Evolutionary conservation across 1,140 invertebrate genomes (phyloP).

Genomic region (Leucophenga varia): DNA sequence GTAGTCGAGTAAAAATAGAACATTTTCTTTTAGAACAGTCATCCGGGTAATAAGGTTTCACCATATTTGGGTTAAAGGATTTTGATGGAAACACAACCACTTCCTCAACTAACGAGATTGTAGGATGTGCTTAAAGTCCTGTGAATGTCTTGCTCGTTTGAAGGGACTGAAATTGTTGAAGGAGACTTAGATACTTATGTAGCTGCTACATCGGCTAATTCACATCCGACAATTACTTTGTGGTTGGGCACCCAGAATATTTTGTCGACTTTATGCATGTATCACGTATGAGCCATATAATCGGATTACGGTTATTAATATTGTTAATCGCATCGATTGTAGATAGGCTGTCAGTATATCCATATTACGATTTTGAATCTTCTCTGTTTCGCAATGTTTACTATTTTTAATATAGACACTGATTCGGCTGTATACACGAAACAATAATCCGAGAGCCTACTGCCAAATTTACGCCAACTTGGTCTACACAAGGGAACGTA

Average conservation of each 20-base stretch:
- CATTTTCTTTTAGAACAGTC: background rate
- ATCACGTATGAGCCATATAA: too few relatives aligned
- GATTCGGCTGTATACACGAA: background rate
- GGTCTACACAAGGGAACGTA: too few relatives aligned
- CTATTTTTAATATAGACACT: background rate
- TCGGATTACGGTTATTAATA: background rate
- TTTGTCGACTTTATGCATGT: too few relatives aligned
- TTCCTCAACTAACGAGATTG: background rate
- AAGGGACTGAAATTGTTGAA: too few relatives aligned
- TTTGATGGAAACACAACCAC: background rate
- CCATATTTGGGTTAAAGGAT: background rate
- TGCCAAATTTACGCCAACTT: too few relatives aligned
- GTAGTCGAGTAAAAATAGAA: background rate
- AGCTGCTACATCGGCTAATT: background rate
- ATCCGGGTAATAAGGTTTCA: too few relatives aligned
- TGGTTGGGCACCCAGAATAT: too few relatives aligned
- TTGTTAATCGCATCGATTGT: background rate
- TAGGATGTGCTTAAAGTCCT: background rate
- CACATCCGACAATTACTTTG: background rate
- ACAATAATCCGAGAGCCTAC: background rate
- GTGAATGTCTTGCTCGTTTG: background rate
- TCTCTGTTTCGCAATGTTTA: background rate
- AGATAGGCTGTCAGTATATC: background rate
- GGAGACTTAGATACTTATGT: background rate
- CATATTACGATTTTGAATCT: background rate